Percentiles rank a stretch among this genome's conserved stretches.
phyloP scores from a whole-genome alignment of 2,797 vertebrate genomes.

The Todus mexicanus region DNA sequence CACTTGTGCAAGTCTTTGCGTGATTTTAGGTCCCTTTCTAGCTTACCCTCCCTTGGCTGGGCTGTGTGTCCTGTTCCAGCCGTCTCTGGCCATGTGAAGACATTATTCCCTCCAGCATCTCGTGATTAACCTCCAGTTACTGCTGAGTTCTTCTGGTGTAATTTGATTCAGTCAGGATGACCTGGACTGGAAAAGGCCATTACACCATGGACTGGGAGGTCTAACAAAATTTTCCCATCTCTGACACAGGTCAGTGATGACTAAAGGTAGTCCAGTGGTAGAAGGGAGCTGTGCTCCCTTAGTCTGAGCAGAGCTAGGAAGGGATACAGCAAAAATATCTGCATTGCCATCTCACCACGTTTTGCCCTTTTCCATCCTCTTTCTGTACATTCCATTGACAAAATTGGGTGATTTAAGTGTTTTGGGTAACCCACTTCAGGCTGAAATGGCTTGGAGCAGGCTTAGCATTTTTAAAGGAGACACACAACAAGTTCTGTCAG shows the following conservation, averaged over 20 bases:
- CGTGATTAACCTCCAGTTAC: not conserved
- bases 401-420: not conserved
- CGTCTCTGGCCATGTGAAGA: fast-evolving
- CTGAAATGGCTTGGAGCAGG: not conserved
- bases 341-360: not conserved
- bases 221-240: not conserved
- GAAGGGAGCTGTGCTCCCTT: not conserved
- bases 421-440: not conserved
- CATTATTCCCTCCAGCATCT: not conserved
- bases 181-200: not conserved
- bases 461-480: not conserved
- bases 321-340: not conserved
- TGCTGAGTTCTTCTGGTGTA: not conserved
- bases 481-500: not conserved
- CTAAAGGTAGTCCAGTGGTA: not conserved
- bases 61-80: not conserved
- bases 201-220: not conserved
- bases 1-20: not conserved
- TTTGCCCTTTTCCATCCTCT: not conserved
- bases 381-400: not conserved
- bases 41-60: not conserved
- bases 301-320: not conserved
- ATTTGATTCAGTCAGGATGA: constrained; percentile 6
- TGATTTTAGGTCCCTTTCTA: not conserved
- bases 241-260: not conserved